phyloP scores from a whole-genome alignment of 1,140 invertebrate species.

The Eriocheir sinensis region DNA sequence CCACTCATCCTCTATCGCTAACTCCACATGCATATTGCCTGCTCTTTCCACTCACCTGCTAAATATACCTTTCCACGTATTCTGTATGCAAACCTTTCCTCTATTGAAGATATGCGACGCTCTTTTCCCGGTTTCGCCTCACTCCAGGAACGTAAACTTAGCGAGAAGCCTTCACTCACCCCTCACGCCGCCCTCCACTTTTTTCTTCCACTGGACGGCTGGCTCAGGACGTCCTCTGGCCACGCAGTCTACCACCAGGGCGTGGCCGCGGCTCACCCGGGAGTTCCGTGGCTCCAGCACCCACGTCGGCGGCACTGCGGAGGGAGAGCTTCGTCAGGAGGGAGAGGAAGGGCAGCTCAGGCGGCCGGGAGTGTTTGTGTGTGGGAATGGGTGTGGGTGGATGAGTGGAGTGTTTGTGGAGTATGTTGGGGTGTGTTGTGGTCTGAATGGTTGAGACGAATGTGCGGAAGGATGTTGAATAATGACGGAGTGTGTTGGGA shows the following conservation, averaged over 20 bases:
- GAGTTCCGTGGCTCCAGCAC: constrained; percentile 82
- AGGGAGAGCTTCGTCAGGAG: neutral
- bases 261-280: constrained; percentile 81
- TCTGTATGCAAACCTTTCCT: too few species aligned
- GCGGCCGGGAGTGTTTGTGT: neutral
- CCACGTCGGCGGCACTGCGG: constrained; percentile 83
- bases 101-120: too few species aligned
- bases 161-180: constrained; percentile 41
- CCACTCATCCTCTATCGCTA: too few species aligned
- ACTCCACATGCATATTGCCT: too few species aligned
- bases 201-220: constrained; percentile 84
- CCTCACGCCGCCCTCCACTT: constrained; percentile 87
- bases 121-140: too few species aligned
- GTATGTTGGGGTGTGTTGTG: neutral
- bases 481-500: neutral
- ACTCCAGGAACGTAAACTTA: too few species aligned
- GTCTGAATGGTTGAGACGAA: too few species aligned
- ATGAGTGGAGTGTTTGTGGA: neutral
- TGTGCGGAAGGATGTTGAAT: too few species aligned
- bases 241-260: constrained; percentile 82
- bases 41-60: too few species aligned
- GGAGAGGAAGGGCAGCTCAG: neutral
- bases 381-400: neutral
- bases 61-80: too few species aligned
- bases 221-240: constrained; percentile 82